Base-by-base conservation (phyloP, 2,113 vertebrate species). In the Lycocorax pyrrhopterus region DNA sequence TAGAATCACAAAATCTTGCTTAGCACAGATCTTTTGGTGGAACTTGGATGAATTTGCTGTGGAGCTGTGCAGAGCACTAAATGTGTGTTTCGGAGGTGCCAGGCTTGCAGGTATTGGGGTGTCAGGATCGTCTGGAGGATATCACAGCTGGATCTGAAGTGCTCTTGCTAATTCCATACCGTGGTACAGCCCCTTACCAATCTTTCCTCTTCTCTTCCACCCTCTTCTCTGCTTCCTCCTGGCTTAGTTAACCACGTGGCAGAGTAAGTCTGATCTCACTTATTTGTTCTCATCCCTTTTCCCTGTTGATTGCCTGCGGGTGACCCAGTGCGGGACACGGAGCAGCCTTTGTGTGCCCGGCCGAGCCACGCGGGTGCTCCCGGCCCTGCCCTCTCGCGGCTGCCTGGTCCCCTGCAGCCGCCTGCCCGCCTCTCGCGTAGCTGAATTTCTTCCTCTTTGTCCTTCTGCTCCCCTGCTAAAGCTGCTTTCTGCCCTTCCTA, bases 351-450 rank as follows among this genome's bases (percentile, higher is more conserved):
- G 69, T 27, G 29, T 66, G 78, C 44, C 39, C 0, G 33, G 60
- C 77, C n/a, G 64, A 74, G 71, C 63, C 8, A 6, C 10, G 30
- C 87, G 43, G 73, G 37, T 37, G n/a, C 88, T 95, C 72, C 78
- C 21, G 7, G 82, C 75, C 73, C 95, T 96, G 96, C 96, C 94
- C 90, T 90, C 96, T 94, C 59, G 44, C n/a, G 94, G 95, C 94
- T 92, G 74, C 84, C 73, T 79, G 64, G 11, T 44, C 76, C 71
- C 56, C 76, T 87, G 80, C 94, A 94, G 66, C 86, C 22, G 37
- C 64, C 84, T 60, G 56, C 59, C 43, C 7, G 4, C 43, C 41
- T 35, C 62, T 51, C 6, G 12, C 1, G 12, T 5, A 22, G 55
- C 72, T 71, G 39, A 37, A 56, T 47, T 92, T 59, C 43, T 74